Evolutionary conservation across 2,797 vertebrate species (phyloP), one percentile per base, ranked within the genome.

Genomic region (Simalia tracyae): DNA sequence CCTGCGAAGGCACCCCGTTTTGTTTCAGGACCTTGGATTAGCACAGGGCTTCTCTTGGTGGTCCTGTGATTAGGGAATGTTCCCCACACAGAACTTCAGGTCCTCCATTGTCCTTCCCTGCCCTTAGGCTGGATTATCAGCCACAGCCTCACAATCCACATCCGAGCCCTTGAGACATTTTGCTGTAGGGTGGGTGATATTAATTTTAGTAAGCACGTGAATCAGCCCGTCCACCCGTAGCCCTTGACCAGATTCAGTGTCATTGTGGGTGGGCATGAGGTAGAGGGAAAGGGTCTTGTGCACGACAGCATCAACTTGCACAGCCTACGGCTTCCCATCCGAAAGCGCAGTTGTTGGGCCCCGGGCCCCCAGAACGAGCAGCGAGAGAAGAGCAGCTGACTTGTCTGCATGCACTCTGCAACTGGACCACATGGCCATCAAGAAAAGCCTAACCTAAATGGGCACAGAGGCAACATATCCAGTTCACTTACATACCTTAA

Each of bases 401-500:
- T 36, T 26, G 11, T 11, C 36, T 42, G 68, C 68, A 31, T 1
- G 64, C 42, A 8, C 17, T 54, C 28, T 7, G 22, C 28, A 1
- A 10, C 3, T 22, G 28, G 19, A 9, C 24, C 72, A 4, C 0
- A 0, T 3, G 9, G 72, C 36, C 87, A 10, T 19, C 22, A 10
- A 5, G n/a, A 26, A 26, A 26, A 85, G 81, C 24, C 10, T 4
- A 17, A 11, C 9, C 76, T 2, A 46, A 84, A 22, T 4, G 3
- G 26, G 26, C 19, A 50, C 17, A 36, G 1, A 31, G 31, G 31
- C 85, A 22, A 59, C 3, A 1, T 2, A 57, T 68, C 57, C 3
- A 3, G 61, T 90, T 72, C 28, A 17, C 56, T 87, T 90, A 10
- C 94, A 22, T 93, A 99, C 99, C 98, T 99, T 99, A 96, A 99